Percentiles rank a stretch among this genome's conserved stretches.
These are phyloP conservation scores for Columbina picui DNA, from an alignment of 2,113 vertebrate genomes.

Conservation along the genomic window DNA sequence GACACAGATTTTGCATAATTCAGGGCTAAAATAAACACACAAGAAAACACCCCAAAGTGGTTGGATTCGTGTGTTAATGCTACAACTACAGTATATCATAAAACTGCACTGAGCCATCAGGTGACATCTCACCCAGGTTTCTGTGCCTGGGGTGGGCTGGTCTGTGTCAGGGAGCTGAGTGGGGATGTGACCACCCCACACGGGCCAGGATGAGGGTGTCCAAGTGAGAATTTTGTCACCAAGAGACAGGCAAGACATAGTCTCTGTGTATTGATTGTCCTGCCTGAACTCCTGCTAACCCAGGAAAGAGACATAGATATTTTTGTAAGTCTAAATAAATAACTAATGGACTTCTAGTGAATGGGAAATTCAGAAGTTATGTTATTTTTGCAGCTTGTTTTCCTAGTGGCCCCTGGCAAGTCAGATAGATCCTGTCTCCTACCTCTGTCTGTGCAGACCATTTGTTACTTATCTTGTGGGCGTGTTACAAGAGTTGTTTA, in stretches of 20 bases:
- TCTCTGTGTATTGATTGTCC: not conserved
- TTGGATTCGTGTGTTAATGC: accelerated
- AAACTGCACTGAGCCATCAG: accelerated
- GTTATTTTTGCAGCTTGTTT: not conserved
- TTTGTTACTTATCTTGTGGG: not conserved
- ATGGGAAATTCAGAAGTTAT: not conserved
- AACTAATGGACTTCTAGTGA: not conserved
- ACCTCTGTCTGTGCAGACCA: not conserved
- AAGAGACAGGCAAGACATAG: accelerated
- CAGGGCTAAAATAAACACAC: not conserved
- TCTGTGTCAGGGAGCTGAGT: accelerated
- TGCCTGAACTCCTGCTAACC: not conserved
- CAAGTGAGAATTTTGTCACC: accelerated
- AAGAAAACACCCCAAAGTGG: accelerated
- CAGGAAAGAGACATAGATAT: accelerated
- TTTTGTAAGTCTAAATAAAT: not conserved
- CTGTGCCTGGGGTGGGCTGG: accelerated
- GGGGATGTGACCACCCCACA: accelerated
- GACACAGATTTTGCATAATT: not conserved
- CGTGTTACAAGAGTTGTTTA: not conserved
- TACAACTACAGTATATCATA: accelerated
- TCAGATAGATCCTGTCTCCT: not conserved
- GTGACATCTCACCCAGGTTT: accelerated
- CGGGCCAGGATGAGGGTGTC: not conserved
- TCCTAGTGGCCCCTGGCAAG: not conserved